Percentiles rank a stretch among this genome's conserved stretches.
These are phyloP conservation scores for Xiphophorus maculatus DNA, from an alignment of 2,113 vertebrate genomes.

Conservation along the genomic window DNA sequence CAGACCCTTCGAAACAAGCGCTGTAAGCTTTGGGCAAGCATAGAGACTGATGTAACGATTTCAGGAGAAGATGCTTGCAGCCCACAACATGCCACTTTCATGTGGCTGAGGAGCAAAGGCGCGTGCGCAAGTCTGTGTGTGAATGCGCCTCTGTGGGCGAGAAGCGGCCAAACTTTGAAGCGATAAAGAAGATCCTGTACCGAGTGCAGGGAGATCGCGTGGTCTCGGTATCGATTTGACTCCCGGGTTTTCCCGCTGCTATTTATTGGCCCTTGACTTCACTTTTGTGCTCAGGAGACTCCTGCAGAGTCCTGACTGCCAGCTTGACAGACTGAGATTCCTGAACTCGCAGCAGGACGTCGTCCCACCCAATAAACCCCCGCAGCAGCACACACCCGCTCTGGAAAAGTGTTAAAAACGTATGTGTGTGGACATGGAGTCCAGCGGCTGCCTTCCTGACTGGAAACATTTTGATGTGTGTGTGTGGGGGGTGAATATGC, in stretches of 20 bases:
- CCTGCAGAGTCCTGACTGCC: constrained; percentile 65
- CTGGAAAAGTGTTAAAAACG: constrained; percentile 39
- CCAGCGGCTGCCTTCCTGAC: constrained; percentile 26
- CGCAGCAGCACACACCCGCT: constrained; percentile 35
- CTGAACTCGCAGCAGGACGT: constrained; percentile 61
- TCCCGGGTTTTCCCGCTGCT: constrained; percentile 49
- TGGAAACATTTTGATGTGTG: constrained; percentile 18
- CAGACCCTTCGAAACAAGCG: constrained; percentile 47
- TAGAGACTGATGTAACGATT: constrained; percentile 35
- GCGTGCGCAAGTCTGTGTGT: constrained; percentile 8
- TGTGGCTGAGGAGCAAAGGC: constrained; percentile 32
- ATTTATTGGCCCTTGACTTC: constrained; percentile 70
- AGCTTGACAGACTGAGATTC: constrained; percentile 66
- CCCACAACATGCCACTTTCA: constrained; percentile 59
- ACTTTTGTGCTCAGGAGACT: constrained; percentile 61
- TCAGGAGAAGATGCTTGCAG: constrained; percentile 55
- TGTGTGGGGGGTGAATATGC: not conserved
- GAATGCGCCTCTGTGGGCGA: constrained; percentile 10
- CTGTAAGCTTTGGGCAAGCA: constrained; percentile 45
- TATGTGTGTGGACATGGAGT: not conserved
- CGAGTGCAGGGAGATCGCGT: constrained; percentile 21
- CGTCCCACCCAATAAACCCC: constrained; percentile 58
- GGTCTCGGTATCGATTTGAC: constrained; percentile 56
- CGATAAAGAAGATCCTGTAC: constrained; percentile 41
- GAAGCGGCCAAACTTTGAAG: constrained; percentile 23